These are phyloP conservation scores for Camptogramma bilineatum DNA, from an alignment of 2,888 invertebrate genomes.

Conservation along the genomic window DNA sequence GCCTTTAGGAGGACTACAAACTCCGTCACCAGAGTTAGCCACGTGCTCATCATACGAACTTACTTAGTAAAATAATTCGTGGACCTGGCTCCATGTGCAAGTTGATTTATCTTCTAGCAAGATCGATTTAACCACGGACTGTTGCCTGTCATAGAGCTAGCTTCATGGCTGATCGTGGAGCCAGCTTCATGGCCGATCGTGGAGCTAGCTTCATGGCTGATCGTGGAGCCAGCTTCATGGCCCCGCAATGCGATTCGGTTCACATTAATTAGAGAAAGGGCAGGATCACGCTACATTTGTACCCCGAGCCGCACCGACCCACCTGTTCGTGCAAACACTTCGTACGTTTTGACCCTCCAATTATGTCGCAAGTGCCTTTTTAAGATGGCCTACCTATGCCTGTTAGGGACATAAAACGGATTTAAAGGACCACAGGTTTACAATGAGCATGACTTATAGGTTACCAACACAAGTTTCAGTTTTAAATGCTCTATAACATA, in stretches of 20 bases:
- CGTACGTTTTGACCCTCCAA: conserved; percentile 18
- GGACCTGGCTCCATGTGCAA: too few species aligned
- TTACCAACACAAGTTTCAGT: too few species aligned
- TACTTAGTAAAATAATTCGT: too few species aligned
- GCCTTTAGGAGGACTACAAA: too few species aligned
- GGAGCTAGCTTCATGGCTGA: conserved; percentile 21
- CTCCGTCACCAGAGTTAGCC: too few species aligned
- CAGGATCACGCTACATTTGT: conserved; percentile 39
- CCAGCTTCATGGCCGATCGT: too few species aligned
- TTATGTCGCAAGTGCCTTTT: conserved; percentile 6
- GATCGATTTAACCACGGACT: too few species aligned
- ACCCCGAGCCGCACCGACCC: conserved; percentile 19
- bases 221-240: conserved; percentile 18
- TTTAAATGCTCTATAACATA: too few species aligned
- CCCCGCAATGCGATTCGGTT: conserved; percentile 45
- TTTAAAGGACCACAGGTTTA: neutral
- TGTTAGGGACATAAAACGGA: neutral
- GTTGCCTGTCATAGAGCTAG: too few species aligned
- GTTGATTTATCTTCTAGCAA: too few species aligned
- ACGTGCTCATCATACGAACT: too few species aligned
- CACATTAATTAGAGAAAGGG: conserved; percentile 51
- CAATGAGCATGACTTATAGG: neutral
- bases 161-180: too few species aligned
- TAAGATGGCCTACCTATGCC: neutral
- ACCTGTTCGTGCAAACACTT: conserved; percentile 14